phyloP scores from a whole-genome alignment of 2,888 invertebrate species.

The Apodemia hepburni region DNA sequence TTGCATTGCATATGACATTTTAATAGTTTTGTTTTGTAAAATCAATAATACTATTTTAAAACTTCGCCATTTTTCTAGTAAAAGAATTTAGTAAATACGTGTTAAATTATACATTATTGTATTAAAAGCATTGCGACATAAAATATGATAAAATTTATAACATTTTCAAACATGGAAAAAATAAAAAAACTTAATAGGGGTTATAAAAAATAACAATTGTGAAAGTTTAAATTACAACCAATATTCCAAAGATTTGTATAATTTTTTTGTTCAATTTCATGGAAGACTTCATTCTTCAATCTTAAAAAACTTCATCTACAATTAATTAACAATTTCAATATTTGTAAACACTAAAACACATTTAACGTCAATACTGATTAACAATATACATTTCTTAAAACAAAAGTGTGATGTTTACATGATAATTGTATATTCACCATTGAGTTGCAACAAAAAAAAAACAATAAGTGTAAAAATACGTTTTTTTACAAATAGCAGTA shows the following conservation, averaged over 20 bases:
- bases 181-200: conserved; percentile 8
- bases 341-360: conserved; percentile 27
- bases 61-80: background rate
- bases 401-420: conserved; percentile 18
- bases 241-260: conserved; percentile 56
- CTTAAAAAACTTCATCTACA: conserved; percentile 23
- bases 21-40: background rate
- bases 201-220: background rate
- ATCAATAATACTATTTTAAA: conserved; percentile 1
- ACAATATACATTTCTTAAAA: conserved; percentile 28
- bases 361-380: conserved; percentile 32
- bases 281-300: conserved; percentile 60
- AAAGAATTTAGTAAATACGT: background rate
- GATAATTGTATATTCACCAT: background rate
- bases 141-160: conserved; percentile 7
- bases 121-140: conserved; percentile 5
- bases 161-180: conserved; percentile 19
- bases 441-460: background rate
- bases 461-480: too few species aligned
- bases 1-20: conserved; percentile 1
- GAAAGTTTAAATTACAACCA: conserved; percentile 39
- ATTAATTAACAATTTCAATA: conserved; percentile 20
- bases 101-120: conserved; percentile 1
- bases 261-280: conserved; percentile 41
- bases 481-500: too few species aligned